A percentile compares a stretch with the other conserved stretches of the same genome.
phyloP scores from a whole-genome alignment of 2,113 vertebrate genomes.

The Urocitellus parryii region DNA sequence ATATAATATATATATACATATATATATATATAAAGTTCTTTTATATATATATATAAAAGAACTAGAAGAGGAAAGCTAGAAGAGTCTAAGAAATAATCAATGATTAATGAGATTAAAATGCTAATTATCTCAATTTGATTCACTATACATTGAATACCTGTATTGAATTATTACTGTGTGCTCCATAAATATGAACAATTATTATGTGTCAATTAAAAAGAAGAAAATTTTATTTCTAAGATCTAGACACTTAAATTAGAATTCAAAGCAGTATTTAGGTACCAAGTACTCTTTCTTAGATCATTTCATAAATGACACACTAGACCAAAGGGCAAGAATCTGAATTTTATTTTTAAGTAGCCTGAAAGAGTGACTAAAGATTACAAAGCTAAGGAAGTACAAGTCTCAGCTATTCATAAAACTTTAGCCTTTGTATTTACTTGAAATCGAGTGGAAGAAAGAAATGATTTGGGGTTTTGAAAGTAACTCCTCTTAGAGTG shows the following conservation, averaged over 20 bases:
- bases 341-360: not conserved
- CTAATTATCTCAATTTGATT: not conserved
- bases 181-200: not conserved
- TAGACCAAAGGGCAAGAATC: not conserved
- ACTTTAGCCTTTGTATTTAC: not conserved
- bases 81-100: not conserved
- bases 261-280: not conserved
- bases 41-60: not conserved
- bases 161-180: not conserved
- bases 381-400: not conserved
- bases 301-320: not conserved
- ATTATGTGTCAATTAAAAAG: not conserved
- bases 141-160: not conserved
- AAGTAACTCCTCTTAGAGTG: not conserved
- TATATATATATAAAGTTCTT: not conserved
- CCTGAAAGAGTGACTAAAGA: not conserved
- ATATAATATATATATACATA: too few relatives aligned
- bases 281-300: not conserved
- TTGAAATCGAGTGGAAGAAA: slow-evolving; percentile 29
- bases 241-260: not conserved
- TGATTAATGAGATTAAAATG: not conserved
- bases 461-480: not conserved
- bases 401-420: not conserved
- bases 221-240: not conserved
- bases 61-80: not conserved